A percentile compares a stretch with the other conserved stretches of the same genome.
These are phyloP conservation scores for Cistogaster globosa DNA, from an alignment of 2,888 invertebrate genomes.

Conservation along the genomic window DNA sequence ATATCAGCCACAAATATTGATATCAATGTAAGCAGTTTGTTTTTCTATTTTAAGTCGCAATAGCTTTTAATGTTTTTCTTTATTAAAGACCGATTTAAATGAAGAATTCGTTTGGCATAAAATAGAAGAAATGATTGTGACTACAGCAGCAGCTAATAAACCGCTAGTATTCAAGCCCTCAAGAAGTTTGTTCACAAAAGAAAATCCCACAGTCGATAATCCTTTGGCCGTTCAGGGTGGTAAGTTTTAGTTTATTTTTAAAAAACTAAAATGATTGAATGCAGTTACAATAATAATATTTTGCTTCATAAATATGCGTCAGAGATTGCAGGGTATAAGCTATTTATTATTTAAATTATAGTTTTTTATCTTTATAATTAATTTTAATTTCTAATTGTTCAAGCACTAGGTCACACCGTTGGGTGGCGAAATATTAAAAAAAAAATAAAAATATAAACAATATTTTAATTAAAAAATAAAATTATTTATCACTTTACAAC, in stretches of 20 bases:
- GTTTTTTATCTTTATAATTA: too few species aligned
- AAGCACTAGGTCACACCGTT: too few species aligned
- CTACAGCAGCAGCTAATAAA: conserved; percentile 87
- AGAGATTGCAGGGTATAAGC: too few species aligned
- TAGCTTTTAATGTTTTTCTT: conserved; percentile 9
- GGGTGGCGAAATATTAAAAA: too few species aligned
- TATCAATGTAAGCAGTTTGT: conserved; percentile 75
- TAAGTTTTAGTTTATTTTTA: conserved; percentile 75
- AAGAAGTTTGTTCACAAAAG: conserved; percentile 88
- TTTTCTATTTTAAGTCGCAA: neutral
- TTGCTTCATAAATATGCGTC: too few species aligned
- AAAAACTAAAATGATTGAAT: conserved; percentile 65
- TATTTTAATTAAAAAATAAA: too few species aligned
- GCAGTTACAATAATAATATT: too few species aligned
- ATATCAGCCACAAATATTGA: conserved; percentile 81
- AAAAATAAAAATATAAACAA: too few species aligned
- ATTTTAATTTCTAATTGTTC: too few species aligned
- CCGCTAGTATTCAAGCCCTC: conserved; percentile 91
- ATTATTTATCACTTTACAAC: too few species aligned
- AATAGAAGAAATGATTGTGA: conserved; percentile 90
- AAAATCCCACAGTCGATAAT: conserved; percentile 86
- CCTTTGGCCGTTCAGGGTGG: conserved; percentile 90
- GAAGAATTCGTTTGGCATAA: conserved; percentile 87
- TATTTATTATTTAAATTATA: too few species aligned
- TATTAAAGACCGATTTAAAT: conserved; percentile 78